These are phyloP conservation scores for Mormyrops attenuatus DNA, from an alignment of 2,797 vertebrate species.

Conservation along the genomic window DNA sequence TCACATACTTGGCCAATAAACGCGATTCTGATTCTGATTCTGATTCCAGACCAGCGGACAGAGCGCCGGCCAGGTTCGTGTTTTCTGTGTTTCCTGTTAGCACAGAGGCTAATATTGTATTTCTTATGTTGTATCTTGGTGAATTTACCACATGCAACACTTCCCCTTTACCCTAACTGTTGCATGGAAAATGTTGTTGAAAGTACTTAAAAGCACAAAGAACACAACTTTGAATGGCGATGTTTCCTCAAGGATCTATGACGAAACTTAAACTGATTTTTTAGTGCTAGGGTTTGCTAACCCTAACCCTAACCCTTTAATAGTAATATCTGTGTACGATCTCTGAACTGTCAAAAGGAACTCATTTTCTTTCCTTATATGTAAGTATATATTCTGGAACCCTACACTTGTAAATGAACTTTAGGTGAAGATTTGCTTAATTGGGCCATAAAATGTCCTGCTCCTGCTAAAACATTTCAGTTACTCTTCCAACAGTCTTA, in stretches of 20 bases:
- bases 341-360: not conserved
- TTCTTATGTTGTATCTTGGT: not conserved
- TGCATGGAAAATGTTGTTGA: not conserved
- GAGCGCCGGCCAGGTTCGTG: not conserved
- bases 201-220: not conserved
- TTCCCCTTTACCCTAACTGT: not conserved
- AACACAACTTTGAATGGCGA: no score
- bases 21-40: no score
- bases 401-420: not conserved
- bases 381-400: not conserved
- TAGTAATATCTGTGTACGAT: not conserved
- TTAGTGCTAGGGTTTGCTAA: no score
- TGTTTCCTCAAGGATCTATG: not conserved
- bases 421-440: not conserved
- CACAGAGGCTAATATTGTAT: not conserved
- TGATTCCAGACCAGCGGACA: not conserved
- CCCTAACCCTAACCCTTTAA: no score
- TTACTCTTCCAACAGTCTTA: not conserved
- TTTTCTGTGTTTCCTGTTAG: not conserved
- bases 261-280: not conserved
- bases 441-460: not conserved
- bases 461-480: not conserved
- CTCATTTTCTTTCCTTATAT: not conserved
- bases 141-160: not conserved
- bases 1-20: no score